Base-by-base conservation (phyloP, 2,797 vertebrate genomes). In the Molothrus ater region DNA sequence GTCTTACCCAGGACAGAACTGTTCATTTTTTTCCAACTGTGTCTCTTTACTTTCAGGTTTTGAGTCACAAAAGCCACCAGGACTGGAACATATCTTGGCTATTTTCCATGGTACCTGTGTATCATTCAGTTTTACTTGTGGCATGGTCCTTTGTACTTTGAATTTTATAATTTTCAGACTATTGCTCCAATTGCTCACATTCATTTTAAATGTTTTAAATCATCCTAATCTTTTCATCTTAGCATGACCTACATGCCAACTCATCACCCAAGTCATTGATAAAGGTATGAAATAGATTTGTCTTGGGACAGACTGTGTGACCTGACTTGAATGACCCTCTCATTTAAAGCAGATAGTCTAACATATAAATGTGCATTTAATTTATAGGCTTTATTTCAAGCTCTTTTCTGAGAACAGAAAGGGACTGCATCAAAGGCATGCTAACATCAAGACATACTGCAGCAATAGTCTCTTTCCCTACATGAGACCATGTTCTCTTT, bases 391-490 rank as follows among this genome's bases (percentile, higher is more conserved):
- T 92, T 24, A 53, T 90, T 82, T 88, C 45, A 61, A 75, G 50
- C 24, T 60, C 17, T 80, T 90, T 65, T 57, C 72, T 53, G 61
- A 80, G 75, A 80, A 66, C 25, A 91, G 65, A 89, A 88, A 53
- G 22, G 36, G 48, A 42, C 73, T 64, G 6, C 64, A 80, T 90
- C 76, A 92, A 78, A 96, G 61, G 21, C 0, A 5, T 65, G n/a
- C 36, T 74, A 48, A 81, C 64, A 81, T 63, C 68, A 88, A 92
- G 91, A 91, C 2, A 4, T 22, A 50, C 24, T 71, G 60, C 36
- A 73, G 73, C 28, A 36, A 48, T 82, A 69, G 57, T 74, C 88
- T 92, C 66, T 93, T 81, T 66, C 86, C 20, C 74, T 79, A 36
- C 47, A 17, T 54, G 65, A 93, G 13, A 80, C 70, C 42, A 79